These are phyloP conservation scores for Maconellicoccus hirsutus DNA, from an alignment of 1,140 invertebrate species.

Conservation along the genomic window DNA sequence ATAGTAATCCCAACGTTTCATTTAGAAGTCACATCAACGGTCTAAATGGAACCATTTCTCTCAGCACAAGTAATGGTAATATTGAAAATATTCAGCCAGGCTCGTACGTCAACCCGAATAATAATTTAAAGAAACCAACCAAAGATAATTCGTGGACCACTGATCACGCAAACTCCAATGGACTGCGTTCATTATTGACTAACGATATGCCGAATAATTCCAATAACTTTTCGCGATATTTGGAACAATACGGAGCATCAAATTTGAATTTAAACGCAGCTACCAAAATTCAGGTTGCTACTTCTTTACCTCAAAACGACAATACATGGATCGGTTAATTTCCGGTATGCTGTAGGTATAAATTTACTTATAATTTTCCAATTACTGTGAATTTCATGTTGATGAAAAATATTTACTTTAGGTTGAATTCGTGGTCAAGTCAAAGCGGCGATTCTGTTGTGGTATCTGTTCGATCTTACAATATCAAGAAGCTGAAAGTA, in stretches of 20 bases:
- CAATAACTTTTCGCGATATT: not conserved
- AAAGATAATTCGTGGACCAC: not conserved
- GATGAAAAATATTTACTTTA: too few relatives aligned
- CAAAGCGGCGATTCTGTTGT: too few relatives aligned
- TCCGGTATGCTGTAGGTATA: too few relatives aligned
- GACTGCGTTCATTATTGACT: not conserved
- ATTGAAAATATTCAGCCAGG: not conserved
- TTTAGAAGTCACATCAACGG: not conserved
- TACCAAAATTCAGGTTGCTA: not conserved
- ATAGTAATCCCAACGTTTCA: too few relatives aligned
- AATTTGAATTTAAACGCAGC: not conserved
- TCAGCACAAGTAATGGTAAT: not conserved
- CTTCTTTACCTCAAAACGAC: not conserved
- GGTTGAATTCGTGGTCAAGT: too few relatives aligned
- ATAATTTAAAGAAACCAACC: not conserved
- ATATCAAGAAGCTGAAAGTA: too few relatives aligned
- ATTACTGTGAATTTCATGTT: too few relatives aligned
- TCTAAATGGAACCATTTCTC: not conserved
- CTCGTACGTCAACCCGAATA: not conserved
- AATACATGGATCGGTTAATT: too few relatives aligned
- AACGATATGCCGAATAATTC: not conserved
- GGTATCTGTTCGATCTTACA: too few relatives aligned
- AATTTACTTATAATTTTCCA: too few relatives aligned
- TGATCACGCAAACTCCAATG: not conserved
- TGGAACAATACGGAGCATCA: not conserved